Percentiles rank a stretch among this genome's conserved stretches.
Evolutionary conservation across 1,140 invertebrate genomes (phyloP).

Genomic region (Zaprionus tsacasi): DNA sequence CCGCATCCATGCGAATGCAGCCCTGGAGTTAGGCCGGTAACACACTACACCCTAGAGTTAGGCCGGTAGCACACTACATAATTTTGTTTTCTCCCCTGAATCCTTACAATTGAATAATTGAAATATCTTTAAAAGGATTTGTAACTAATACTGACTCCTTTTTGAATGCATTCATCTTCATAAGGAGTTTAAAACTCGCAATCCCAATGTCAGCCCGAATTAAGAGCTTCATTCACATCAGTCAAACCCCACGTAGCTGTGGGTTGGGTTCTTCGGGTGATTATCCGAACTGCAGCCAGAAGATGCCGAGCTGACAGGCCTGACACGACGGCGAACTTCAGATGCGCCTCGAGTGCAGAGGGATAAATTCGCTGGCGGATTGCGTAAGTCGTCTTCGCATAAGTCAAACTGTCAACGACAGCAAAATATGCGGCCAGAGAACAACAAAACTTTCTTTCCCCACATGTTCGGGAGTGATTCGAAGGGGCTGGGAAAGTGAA

Average conservation of each 20-base stretch:
- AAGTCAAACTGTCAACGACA: constrained; percentile 74
- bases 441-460: neutral
- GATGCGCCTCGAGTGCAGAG: constrained; percentile 11
- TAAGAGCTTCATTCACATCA: constrained; percentile 13
- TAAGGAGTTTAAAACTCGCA: neutral
- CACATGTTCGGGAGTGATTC: neutral
- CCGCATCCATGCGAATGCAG: no score
- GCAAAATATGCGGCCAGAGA: constrained; percentile 38
- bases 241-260: neutral
- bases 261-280: neutral
- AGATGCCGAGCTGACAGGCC: constrained; percentile 5
- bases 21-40: no score
- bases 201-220: neutral
- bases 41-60: no score
- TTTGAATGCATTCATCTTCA: neutral
- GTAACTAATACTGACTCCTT: neutral
- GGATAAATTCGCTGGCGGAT: constrained; percentile 61
- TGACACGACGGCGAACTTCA: constrained; percentile 19
- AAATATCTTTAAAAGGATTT: neutral
- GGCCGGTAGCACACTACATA: no score
- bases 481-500: constrained; percentile 66
- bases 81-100: neutral
- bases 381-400: constrained; percentile 57
- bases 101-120: neutral
- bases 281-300: constrained; percentile 16